A percentile compares a stretch with the other conserved stretches of the same genome.
Conservation (phyloP, 2,888 invertebrate genomes). For the Leptinotarsa rubiginosa region DNA sequence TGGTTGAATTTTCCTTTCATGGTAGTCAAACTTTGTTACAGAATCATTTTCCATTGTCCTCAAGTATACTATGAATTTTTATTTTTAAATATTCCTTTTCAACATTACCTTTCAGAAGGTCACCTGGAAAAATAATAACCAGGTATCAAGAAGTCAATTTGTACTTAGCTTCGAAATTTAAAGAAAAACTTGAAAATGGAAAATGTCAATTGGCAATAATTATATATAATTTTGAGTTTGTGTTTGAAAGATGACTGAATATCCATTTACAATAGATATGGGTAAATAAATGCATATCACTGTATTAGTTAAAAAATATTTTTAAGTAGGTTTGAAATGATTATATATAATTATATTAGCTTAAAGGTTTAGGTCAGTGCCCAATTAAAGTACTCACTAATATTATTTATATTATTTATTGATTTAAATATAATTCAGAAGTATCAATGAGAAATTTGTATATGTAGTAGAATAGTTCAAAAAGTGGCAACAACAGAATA, state of each 20-base stretch:
- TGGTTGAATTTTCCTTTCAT: background rate
- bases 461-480: background rate
- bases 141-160: background rate
- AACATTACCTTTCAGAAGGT: background rate
- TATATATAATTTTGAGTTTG: slow-evolving; percentile 2
- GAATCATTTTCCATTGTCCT: too few relatives aligned
- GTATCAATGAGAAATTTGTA: background rate
- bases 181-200: background rate
- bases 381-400: background rate
- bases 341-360: background rate
- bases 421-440: background rate
- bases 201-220: background rate
- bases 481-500: background rate
- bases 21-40: too few relatives aligned
- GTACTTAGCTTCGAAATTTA: background rate
- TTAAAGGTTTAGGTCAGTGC: background rate
- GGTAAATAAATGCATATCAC: slow-evolving; percentile 11
- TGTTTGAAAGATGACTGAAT: slow-evolving; percentile 6
- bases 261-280: background rate
- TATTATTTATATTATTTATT: background rate
- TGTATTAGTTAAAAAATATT: background rate
- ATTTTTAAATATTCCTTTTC: background rate
- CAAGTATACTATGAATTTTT: too few relatives aligned
- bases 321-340: too few relatives aligned
- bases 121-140: background rate